phyloP scores from a whole-genome alignment of 2,888 invertebrate genomes.

The Drosophila merina region DNA sequence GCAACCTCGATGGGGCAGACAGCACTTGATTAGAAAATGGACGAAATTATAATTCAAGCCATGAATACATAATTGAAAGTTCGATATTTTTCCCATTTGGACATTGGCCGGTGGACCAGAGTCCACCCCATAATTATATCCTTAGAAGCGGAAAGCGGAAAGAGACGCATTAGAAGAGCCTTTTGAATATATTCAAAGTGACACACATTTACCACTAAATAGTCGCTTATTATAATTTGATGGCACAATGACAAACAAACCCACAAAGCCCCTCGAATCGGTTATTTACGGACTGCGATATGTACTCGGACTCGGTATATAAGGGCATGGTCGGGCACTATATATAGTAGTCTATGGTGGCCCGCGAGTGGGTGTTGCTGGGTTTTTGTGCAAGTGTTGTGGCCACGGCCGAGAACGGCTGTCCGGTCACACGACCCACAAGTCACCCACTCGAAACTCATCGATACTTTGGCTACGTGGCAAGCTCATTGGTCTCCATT shows the following conservation, averaged over 20 bases:
- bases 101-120: constrained; percentile 3
- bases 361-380: constrained; percentile 36
- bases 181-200: constrained; percentile 52
- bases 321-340: constrained; percentile 13
- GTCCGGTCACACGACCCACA: constrained; percentile 69
- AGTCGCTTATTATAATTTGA: constrained; percentile 77
- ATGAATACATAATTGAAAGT: constrained; percentile 45
- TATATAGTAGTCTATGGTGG: constrained; percentile 6
- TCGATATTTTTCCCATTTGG: constrained; percentile 42
- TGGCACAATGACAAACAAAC: constrained; percentile 69
- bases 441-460: constrained; percentile 69
- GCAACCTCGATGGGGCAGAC: not conserved
- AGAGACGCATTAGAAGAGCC: constrained; percentile 1
- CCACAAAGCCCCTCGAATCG: constrained; percentile 19
- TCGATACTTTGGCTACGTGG: constrained; percentile 76
- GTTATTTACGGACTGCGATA: constrained; percentile 18
- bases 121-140: constrained; percentile 26
- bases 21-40: constrained; percentile 3
- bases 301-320: constrained; percentile 9
- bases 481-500: constrained; percentile 68
- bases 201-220: constrained; percentile 76
- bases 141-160: not conserved
- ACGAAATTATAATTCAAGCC: constrained; percentile 20
- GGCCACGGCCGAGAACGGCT: constrained; percentile 63
- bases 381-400: constrained; percentile 46